A percentile compares a stretch with the other conserved stretches of the same genome.
These are phyloP conservation scores for Sebastiscus albofasciatus DNA, from an alignment of 2,797 vertebrate genomes.

Conservation along the genomic window DNA sequence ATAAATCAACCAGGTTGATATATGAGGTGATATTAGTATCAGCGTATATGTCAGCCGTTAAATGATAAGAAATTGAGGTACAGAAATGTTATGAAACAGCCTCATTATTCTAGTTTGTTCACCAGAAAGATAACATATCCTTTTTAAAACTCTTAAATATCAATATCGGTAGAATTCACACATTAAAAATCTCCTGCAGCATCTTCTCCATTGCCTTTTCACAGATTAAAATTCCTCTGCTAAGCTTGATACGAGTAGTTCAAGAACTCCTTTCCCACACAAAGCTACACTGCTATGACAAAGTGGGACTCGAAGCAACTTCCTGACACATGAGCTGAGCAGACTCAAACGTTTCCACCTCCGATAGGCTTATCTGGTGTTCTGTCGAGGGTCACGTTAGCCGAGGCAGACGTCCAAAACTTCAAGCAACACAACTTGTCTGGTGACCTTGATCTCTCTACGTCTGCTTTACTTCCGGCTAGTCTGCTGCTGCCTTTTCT, in stretches of 20 bases:
- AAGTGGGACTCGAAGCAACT: background rate
- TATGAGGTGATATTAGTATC: background rate
- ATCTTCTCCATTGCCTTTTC: background rate
- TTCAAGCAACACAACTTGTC: background rate
- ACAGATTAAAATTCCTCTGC: background rate
- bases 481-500: constrained; percentile 4
- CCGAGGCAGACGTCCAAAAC: constrained; percentile 5
- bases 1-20: background rate
- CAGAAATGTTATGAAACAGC: background rate
- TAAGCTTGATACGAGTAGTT: background rate
- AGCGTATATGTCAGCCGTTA: background rate
- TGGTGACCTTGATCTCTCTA: constrained; percentile 5
- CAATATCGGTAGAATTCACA: background rate
- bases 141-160: background rate
- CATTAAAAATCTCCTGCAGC: background rate
- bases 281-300: constrained; percentile 7
- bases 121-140: background rate
- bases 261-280: background rate
- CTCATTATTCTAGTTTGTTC: background rate
- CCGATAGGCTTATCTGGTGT: constrained; percentile 23
- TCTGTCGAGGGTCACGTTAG: background rate
- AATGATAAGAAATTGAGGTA: background rate
- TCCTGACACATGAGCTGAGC: constrained; percentile 17
- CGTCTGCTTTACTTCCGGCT: background rate
- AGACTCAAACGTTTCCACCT: constrained; percentile 22